A percentile compares a stretch with the other conserved stretches of the same genome.
phyloP scores from a whole-genome alignment of 2,888 invertebrate species.

The Hyppa rectilinea region DNA sequence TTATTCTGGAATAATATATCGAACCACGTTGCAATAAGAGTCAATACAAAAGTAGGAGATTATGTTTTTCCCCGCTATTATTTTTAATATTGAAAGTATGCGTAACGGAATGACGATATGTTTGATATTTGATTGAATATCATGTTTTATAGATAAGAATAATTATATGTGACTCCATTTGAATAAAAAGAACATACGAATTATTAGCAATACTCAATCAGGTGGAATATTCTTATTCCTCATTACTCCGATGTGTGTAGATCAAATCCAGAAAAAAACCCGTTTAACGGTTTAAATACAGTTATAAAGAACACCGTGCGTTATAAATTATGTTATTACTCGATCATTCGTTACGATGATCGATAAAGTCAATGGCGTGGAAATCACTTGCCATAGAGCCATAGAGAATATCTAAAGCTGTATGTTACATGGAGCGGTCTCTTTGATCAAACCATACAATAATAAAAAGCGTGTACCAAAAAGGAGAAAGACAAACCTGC shows the following conservation, averaged over 20 bases:
- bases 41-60: constrained; percentile 5
- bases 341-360: constrained; percentile 19
- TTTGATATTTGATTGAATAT: background rate
- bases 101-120: background rate
- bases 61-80: constrained; percentile 1
- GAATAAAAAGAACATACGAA: background rate
- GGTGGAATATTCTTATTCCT: constrained; percentile 8
- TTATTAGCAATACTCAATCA: constrained; percentile 1
- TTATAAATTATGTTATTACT: constrained; percentile 7
- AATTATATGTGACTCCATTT: background rate
- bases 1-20: background rate
- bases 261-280: constrained; percentile 18
- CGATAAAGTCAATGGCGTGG: constrained; percentile 29
- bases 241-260: constrained; percentile 9
- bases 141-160: background rate
- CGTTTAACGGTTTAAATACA: constrained; percentile 13
- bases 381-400: constrained; percentile 11
- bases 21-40: background rate
- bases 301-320: constrained; percentile 23
- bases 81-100: background rate
- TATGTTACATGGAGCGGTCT: background rate
- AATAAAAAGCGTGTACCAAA: too few relatives aligned
- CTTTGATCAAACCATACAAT: background rate
- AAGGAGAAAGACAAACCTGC: constrained; percentile 78
- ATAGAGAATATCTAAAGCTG: too few relatives aligned